Evolutionary conservation across 2,797 vertebrate genomes (phyloP), one percentile per base, ranked within the genome.

Genomic region (Ctenopoma multispine): DNA sequence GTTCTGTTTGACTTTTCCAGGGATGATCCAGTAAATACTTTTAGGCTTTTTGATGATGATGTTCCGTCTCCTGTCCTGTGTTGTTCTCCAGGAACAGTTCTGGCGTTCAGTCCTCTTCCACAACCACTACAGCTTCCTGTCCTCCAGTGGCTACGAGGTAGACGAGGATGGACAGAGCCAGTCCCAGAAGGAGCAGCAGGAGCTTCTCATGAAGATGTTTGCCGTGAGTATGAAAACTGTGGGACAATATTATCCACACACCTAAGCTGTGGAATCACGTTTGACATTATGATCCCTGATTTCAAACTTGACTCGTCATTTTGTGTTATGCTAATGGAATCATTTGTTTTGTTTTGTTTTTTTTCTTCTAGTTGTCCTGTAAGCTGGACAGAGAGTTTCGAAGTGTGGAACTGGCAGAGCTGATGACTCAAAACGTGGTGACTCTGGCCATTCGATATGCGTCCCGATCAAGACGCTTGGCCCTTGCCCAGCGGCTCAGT

Each of bases 191-290:
- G 96, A 98, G 60, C 97, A 99, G 75, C 97, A 99, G 83, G 97
- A 97, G 79, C 93, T 98, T 51, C 78, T 99, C 57, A 97, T 99
- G 96, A 99, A 99, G 92, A 96, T 99, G 95, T 97, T 99, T 82
- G 98, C 97, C 0, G 97, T 99, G 80, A 97, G 97, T 95, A 0
- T 15, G 38, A 50, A 36, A 7, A 13, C 15, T 5, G 18, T 14
- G 44, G 3, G 9, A 9, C n/a, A 18, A 10, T 5, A 3, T 48
- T 21, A 10, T 12, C 36, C 4, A 4, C 15, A 31, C 38, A 29
- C 53, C 14, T 15, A 21, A 4, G 10, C 49, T 7, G 21, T n/a
- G 27, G 31, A 4, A 23, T 36, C 23, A 9, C 11, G 2, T n/a
- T 24, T 5, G 4, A 54, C 23, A 0, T 34, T 9, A 20, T 9